Conservation (phyloP, 2,113 vertebrate species). For the Tamias sibiricus region DNA sequence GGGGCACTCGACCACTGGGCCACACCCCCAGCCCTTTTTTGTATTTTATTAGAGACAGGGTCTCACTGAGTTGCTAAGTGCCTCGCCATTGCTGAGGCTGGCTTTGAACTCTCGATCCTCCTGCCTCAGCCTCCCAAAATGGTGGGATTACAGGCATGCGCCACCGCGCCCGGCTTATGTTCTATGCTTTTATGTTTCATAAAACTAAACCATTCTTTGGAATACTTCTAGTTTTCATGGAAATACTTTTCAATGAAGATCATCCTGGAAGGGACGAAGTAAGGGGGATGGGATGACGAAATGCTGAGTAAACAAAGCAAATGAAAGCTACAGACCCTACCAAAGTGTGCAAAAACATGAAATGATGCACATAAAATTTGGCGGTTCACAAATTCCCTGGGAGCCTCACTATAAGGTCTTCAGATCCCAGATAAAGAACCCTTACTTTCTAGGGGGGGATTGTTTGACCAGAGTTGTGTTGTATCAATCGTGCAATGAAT, state of each 20-base stretch:
- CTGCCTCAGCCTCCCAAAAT: too few relatives aligned
- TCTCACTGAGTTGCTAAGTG: too few relatives aligned
- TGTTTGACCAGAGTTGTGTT: not conserved
- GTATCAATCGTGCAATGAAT: not conserved
- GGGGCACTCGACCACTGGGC: too few relatives aligned
- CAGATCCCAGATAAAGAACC: not conserved
- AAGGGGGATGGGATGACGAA: not conserved
- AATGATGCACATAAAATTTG: not conserved
- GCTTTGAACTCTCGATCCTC: too few relatives aligned
- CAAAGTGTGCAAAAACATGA: not conserved
- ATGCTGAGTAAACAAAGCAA: not conserved
- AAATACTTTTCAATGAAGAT: constrained; percentile 40
- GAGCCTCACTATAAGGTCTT: not conserved
- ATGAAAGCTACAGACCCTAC: not conserved
- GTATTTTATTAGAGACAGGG: too few relatives aligned
- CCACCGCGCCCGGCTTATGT: too few relatives aligned
- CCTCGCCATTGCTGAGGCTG: too few relatives aligned
- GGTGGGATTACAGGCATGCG: too few relatives aligned
- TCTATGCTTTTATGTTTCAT: not conserved
- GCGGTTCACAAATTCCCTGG: not conserved
- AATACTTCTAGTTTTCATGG: constrained; percentile 33
- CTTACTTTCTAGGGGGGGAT: not conserved
- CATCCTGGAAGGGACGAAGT: not conserved
- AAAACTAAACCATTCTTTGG: not conserved
- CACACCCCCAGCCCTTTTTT: too few relatives aligned